Evolutionary conservation across 2,797 vertebrate genomes (phyloP), one percentile per base, ranked within the genome.

Genomic region (Centroberyx gerrardi): DNA sequence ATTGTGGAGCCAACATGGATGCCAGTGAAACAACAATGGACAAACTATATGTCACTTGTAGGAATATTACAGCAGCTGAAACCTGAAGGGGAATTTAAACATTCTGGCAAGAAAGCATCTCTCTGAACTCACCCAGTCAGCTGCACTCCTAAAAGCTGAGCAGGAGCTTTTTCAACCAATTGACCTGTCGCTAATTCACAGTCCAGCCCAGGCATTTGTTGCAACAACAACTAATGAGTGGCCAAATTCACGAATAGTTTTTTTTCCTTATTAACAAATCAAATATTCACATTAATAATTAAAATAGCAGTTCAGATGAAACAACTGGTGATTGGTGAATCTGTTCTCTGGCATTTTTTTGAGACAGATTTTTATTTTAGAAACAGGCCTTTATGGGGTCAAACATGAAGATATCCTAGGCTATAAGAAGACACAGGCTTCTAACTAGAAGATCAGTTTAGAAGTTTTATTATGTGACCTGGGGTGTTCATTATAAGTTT

Each of bases 1-100:
- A 74, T 60, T 68, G 42, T n/a, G 83, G 83, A 80, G 85, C 82
- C 78, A 77, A 84, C 42, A 17, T 48, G 5, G 48, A 77, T 62
- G 74, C 62, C 72, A 76, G 59, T 63, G 14, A 40, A 87, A 70
- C 58, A 81, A 63, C 61, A 51, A 36, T 3, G 53, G 64, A 29
- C 59, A 71, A 78, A 56, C 8, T 29, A 14, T 70, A 27, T 54
- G 36, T n/a, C 58, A 8, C 55, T 13, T 17, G 55, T 36, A 75
- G 28, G 6, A 74, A 65, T 44, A 38, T 73, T 60, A 55, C 15
- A 58, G 55, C 8, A 58, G 54, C 29, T 10, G 5, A 55, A 55
- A 36, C 13, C 14, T 46, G 42, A 42, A 74, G 8, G 17, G 9
- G 33, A 67, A 44, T 69, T 70, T 48, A 42, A 70, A 63, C 1